Evolutionary conservation across 2,797 vertebrate species (phyloP).

Genomic region (Salarias fasciatus): DNA sequence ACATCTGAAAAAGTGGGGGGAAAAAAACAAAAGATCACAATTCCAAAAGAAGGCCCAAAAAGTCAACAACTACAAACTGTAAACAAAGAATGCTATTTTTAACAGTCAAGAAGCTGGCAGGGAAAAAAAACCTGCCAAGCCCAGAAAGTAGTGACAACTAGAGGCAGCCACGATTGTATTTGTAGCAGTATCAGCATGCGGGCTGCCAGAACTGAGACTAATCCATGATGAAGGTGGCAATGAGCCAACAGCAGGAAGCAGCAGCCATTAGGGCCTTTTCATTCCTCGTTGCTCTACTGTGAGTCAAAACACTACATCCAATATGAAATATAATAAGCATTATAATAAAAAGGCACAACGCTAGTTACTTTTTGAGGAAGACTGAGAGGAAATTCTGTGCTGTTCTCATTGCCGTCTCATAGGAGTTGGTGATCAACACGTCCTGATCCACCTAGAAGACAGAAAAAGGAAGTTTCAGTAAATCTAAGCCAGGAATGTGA

Average conservation of each 20-base stretch:
- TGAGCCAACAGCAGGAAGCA: too few relatives aligned
- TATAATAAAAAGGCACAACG: too few relatives aligned
- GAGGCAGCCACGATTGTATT: neutral
- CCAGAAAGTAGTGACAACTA: neutral
- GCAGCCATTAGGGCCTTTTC: too few relatives aligned
- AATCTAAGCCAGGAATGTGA: neutral
- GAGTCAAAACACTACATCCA: too few relatives aligned
- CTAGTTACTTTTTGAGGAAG: constrained; percentile 95
- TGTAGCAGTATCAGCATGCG: constrained; percentile 1
- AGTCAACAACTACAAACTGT: neutral
- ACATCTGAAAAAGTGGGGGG: constrained; percentile 82
- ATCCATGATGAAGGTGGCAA: too few relatives aligned
- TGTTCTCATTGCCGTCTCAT: constrained; percentile 97
- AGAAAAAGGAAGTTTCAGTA: neutral
- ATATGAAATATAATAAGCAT: too few relatives aligned
- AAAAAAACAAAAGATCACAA: neutral
- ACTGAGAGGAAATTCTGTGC: constrained; percentile 98
- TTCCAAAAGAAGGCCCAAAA: neutral
- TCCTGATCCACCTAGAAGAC: constrained; percentile 91
- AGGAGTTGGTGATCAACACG: constrained; percentile 95
- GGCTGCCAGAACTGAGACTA: too few relatives aligned
- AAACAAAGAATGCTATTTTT: neutral
- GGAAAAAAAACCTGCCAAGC: neutral
- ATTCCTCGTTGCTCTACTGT: too few relatives aligned
- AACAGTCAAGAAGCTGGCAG: neutral